A percentile compares a stretch with the other conserved stretches of the same genome.
Evolutionary conservation across 1,140 invertebrate genomes (phyloP).

Genomic region (Heliconius hewitsoni): DNA sequence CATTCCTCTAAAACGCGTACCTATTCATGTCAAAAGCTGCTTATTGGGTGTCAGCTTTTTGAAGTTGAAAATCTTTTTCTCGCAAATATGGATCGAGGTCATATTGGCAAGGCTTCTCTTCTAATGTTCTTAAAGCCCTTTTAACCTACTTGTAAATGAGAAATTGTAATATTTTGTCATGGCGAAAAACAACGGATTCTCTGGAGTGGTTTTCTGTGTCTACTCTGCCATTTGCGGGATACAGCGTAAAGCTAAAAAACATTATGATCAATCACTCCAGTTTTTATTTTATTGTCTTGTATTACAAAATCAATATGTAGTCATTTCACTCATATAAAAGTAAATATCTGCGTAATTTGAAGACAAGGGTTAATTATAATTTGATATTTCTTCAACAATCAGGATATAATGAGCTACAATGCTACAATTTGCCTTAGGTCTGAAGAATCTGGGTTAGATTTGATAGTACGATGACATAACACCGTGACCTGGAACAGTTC

Average conservation of each 20-base stretch:
- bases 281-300: too few relatives aligned
- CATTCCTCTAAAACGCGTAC: background rate
- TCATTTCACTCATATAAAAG: background rate
- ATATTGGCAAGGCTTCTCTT: background rate
- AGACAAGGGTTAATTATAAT: background rate
- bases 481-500: conserved; percentile 3
- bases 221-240: too few relatives aligned
- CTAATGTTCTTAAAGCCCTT: conserved; percentile 4
- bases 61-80: conserved; percentile 1
- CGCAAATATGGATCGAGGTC: conserved; percentile 11
- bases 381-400: background rate
- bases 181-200: too few relatives aligned
- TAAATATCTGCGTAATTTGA: background rate
- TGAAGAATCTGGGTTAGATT: conserved; percentile 8
- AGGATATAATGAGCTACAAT: background rate
- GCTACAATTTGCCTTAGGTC: conserved; percentile 5
- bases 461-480: conserved; percentile 15
- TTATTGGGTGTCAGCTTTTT: conserved; percentile 7
- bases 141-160: background rate
- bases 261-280: too few relatives aligned
- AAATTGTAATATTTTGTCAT: background rate
- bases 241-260: too few relatives aligned
- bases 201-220: too few relatives aligned
- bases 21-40: conserved; percentile 11
- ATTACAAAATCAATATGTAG: too few relatives aligned